These are phyloP conservation scores for Sinohyriopsis cumingii DNA, from an alignment of 2,888 invertebrate genomes.

Conservation along the genomic window DNA sequence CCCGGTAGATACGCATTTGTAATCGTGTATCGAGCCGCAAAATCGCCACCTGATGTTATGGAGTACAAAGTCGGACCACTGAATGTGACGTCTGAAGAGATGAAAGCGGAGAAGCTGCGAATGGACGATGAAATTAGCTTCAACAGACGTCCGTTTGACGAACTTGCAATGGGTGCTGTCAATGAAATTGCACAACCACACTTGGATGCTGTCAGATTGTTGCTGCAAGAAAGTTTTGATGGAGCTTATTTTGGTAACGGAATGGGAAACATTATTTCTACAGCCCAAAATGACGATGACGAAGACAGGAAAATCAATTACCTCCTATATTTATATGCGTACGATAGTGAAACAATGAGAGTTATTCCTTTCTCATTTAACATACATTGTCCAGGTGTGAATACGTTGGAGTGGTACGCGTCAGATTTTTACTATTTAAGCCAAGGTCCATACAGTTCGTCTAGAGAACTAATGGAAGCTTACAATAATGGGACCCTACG, in stretches of 20 bases:
- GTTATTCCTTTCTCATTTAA: conserved; percentile 35
- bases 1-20: conserved; percentile 41
- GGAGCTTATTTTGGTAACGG: conserved; percentile 19
- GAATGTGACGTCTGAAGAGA: conserved; percentile 8
- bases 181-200: conserved; percentile 5
- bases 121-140: conserved; percentile 29
- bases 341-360: conserved; percentile 19
- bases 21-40: conserved; percentile 27
- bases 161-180: conserved; percentile 11
- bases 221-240: conserved; percentile 41
- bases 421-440: conserved; percentile 38
- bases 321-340: conserved; percentile 17
- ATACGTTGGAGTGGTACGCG: conserved; percentile 29
- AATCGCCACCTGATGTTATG: conserved; percentile 28
- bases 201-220: conserved; percentile 13
- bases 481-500: conserved; percentile 26
- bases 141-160: conserved; percentile 35
- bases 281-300: conserved; percentile 19
- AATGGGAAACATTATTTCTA: conserved; percentile 6
- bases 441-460: conserved; percentile 38
- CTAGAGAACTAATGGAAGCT: conserved; percentile 22
- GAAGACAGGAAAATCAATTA: conserved; percentile 21
- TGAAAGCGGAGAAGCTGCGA: conserved; percentile 13
- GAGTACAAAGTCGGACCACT: conserved; percentile 44
- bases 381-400: conserved; percentile 32